A percentile compares a stretch with the other conserved stretches of the same genome.
phyloP scores from a whole-genome alignment of 2,888 invertebrate genomes.

The Spilosoma lubricipeda region DNA sequence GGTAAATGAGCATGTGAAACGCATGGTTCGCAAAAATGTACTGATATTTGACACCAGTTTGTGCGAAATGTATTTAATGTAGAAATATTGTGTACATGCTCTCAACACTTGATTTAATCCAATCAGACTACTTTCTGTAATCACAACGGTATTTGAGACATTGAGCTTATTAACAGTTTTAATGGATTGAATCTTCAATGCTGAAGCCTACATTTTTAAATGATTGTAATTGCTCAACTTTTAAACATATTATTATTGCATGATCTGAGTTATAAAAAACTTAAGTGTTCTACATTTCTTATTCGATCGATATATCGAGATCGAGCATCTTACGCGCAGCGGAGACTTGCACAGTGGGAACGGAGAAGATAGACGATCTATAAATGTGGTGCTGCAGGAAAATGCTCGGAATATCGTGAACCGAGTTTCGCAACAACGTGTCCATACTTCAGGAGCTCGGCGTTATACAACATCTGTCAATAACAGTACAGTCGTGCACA shows the following conservation, averaged over 20 bases:
- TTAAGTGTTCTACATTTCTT: too few relatives aligned
- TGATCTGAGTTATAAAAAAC: too few relatives aligned
- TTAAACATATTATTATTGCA: too few relatives aligned
- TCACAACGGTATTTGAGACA: not conserved
- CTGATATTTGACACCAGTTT: not conserved
- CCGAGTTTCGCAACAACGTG: not conserved
- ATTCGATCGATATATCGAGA: too few relatives aligned
- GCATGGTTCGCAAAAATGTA: not conserved
- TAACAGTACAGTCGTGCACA: not conserved
- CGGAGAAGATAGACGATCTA: too few relatives aligned
- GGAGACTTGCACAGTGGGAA: too few relatives aligned
- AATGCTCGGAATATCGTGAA: too few relatives aligned
- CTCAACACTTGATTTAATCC: conserved; percentile 11
- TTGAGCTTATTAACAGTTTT: not conserved
- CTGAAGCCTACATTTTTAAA: not conserved
- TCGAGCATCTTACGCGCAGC: too few relatives aligned
- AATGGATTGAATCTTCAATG: not conserved
- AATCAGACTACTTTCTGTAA: conserved; percentile 22
- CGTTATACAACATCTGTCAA: not conserved
- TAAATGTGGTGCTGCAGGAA: too few relatives aligned
- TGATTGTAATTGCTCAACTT: not conserved
- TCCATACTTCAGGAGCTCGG: not conserved
- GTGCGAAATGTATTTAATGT: not conserved
- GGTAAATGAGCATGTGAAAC: too few relatives aligned
- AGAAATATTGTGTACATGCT: not conserved